Percentiles rank a stretch among this genome's conserved stretches.
Conservation (phyloP, 1,140 invertebrate genomes). For the Danaus melanippus region DNA sequence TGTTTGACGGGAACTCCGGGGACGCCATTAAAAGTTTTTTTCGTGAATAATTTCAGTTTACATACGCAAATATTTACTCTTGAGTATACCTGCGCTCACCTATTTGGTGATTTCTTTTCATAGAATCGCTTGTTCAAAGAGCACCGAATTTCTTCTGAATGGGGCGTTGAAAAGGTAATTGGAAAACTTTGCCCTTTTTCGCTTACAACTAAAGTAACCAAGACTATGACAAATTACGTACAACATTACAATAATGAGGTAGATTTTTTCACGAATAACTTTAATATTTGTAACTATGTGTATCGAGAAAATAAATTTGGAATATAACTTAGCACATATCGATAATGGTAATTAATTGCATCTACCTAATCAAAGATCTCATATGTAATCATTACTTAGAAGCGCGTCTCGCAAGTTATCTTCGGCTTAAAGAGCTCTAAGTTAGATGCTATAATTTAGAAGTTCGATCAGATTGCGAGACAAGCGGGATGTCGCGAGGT, state of each 20-base stretch:
- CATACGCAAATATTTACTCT: constrained; percentile 72
- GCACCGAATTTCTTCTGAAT: constrained; percentile 48
- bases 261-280: too few relatives aligned
- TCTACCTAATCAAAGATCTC: too few relatives aligned
- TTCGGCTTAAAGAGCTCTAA: constrained; percentile 29
- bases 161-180: constrained; percentile 59
- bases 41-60: constrained; percentile 72
- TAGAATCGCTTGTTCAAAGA: constrained; percentile 56
- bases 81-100: constrained; percentile 65
- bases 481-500: constrained; percentile 30
- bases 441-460: constrained; percentile 39
- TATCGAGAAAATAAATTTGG: too few relatives aligned
- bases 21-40: constrained; percentile 73
- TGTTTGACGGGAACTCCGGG: constrained; percentile 71
- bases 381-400: too few relatives aligned
- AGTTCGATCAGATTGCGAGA: constrained; percentile 52
- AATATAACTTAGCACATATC: too few relatives aligned
- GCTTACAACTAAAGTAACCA: constrained; percentile 9
- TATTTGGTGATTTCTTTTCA: constrained; percentile 70
- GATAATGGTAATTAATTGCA: too few relatives aligned
- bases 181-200: constrained; percentile 43
- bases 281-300: too few relatives aligned
- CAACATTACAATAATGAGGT: too few relatives aligned
- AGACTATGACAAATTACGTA: too few relatives aligned
- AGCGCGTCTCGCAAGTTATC: constrained; percentile 9